Base-by-base conservation (phyloP, 1,140 invertebrate genomes). In the Pseudomyrmex sp. region DNA sequence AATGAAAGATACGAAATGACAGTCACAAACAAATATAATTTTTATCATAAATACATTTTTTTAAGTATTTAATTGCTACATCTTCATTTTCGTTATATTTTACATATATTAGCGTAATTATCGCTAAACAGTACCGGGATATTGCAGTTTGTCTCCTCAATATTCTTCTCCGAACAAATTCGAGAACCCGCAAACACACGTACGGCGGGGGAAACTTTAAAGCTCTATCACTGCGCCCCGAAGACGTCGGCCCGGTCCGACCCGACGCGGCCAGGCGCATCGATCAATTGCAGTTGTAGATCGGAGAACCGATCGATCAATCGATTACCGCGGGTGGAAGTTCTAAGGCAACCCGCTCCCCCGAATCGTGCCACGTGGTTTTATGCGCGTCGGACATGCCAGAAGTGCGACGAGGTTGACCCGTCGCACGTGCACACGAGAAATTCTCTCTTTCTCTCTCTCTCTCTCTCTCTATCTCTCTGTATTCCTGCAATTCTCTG, bases 1-100 rank as follows among this genome's bases (percentile, higher is more conserved):
- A 95, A 85, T 73, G 86, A 72, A 66, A 90, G 89, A 90, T 83
- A 75, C 83, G 87, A 85, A 80, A 54, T 26, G 18, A 52, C 2
- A 69, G 7, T 69, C 1, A 54, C 23, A 7, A 9, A 26, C 20
- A 26, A 15, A 15, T 1, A 3, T 23, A 69, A 52, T 12, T 44
- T 13, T 35, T 52, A 7, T 1, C 44, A 76, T 15, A 18, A 44
- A 12, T 50, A 5, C 1, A 23, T 52, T 13, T 35, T 4, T 4
- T 13, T 8, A 48, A 62, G 13, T 61, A 48, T 48, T 35, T 35
- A 18, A 35, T 63, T 0, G 18, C n/a, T 9, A 35, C n/a, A 50
- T 3, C 4, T 44, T 44, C 35, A 18, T 56, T 15, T 0, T 52
- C 48, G 12, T 2, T 18, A 26, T 44, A 35, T 48, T 23, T 1